A percentile compares a stretch with the other conserved stretches of the same genome.
phyloP scores from a whole-genome alignment of 2,797 vertebrate genomes.

The Falco concolor region DNA sequence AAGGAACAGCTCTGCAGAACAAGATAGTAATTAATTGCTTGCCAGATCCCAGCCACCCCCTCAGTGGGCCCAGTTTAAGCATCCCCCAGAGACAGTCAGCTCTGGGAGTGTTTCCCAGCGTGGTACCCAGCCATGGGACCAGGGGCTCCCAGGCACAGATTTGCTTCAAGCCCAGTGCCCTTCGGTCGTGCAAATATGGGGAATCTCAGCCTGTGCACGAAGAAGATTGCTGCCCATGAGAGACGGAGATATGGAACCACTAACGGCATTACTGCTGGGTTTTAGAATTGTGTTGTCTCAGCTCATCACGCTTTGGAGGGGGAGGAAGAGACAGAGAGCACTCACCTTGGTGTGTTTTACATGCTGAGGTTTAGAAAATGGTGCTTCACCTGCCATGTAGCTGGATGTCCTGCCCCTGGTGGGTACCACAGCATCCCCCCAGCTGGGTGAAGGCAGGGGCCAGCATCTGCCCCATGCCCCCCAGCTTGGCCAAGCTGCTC shows the following conservation, averaged over 20 bases:
- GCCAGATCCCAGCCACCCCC: background rate
- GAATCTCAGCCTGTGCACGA: background rate
- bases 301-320: rapidly evolving
- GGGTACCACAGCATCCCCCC: background rate
- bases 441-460: background rate
- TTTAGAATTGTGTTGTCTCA: rapidly evolving
- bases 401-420: background rate
- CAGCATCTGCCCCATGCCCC: background rate
- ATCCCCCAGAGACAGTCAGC: background rate
- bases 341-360: background rate
- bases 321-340: background rate
- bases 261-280: background rate
- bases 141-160: background rate
- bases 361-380: background rate
- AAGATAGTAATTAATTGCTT: background rate
- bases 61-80: background rate
- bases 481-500: background rate
- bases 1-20: background rate
- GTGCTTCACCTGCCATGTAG: background rate
- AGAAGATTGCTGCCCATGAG: background rate
- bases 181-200: rapidly evolving
- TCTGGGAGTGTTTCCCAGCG: background rate
- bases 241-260: background rate
- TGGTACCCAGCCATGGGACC: background rate
- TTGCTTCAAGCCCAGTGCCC: background rate